Evolutionary conservation across 64 coral and sea anemone species (phyloP), one percentile per base, ranked within the genome.

Genomic region (Anthopleura sola): DNA sequence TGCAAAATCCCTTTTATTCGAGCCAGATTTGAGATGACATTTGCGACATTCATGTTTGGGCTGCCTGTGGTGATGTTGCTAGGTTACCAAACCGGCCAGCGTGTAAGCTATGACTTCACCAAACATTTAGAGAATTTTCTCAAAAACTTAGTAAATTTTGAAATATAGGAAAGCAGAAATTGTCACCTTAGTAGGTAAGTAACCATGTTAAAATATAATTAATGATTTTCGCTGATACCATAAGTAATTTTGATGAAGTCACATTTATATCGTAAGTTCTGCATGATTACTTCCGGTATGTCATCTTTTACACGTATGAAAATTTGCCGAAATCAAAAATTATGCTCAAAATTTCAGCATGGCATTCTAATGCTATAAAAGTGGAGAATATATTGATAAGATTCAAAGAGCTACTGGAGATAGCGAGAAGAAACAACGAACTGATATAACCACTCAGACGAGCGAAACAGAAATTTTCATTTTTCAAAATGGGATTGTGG

Each of bases 401-500:
- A 37, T 34, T 83, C 49, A 83, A 56, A 57, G 12, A 81, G 39
- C 82, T 18, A 36, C 50, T 57, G 50, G 46, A 57, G 11, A 83
- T 21, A 57, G 10, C 55, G 55, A 54, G 6, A 29, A 56, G 82
- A 83, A 83, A 49, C 37, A 79, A 46, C 14, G 47, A 44, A 50
- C 9, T 47, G 2, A 12, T 53, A 17, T 15, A 53, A 53, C 16
- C 12, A 51, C 50, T 3, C n/a, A n/a, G n/a, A 17, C 48, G 19
- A 36, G 47, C 5, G 6, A 58, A 83, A 37, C 3, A 32, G 29
- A 31, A 55, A 23, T 56, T 83, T 32, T 19, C 34, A 3, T 16
- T 26, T 0, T 0, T 5, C 23, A 84, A 37, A 8, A 90, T 90
- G 88, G 88, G 88, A 47, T 50, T 90, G 38, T 49, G 46, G 24